These are phyloP conservation scores for Noctilio leporinus DNA, from an alignment of 2,113 vertebrate species.

Conservation along the genomic window DNA sequence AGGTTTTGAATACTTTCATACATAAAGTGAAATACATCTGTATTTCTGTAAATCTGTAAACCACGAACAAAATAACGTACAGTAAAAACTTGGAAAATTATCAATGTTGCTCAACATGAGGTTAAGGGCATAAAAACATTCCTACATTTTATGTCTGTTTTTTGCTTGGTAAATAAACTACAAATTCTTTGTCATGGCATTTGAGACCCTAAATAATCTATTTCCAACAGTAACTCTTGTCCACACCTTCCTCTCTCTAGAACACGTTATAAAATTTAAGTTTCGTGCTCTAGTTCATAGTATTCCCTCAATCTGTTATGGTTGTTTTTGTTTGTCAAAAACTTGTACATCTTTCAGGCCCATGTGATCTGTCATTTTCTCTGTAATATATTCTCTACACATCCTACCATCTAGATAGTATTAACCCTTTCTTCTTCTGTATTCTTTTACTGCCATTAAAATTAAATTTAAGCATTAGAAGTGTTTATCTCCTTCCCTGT, in stretches of 20 bases:
- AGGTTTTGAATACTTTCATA: background rate
- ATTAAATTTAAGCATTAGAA: background rate
- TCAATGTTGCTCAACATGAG: background rate
- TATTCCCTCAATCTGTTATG: background rate
- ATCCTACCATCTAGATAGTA: background rate
- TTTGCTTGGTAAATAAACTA: background rate
- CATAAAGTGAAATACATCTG: background rate
- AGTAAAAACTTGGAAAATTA: constrained; percentile 1
- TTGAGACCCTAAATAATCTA: background rate
- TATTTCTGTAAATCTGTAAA: background rate
- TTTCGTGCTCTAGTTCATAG: background rate
- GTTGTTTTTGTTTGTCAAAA: background rate
- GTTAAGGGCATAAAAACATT: background rate
- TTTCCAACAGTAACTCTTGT: background rate
- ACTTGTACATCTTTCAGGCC: background rate
- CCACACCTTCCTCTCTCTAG: background rate
- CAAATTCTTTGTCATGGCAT: background rate
- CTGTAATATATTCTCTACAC: background rate
- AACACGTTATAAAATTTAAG: background rate
- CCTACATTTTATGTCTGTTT: background rate
- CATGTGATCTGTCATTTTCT: background rate
- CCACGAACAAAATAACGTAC: constrained; percentile 24
- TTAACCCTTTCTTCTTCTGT: background rate
- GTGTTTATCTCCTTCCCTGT: background rate
- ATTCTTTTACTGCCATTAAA: constrained; percentile 7